Base-by-base conservation (phyloP, 2,797 vertebrate species). In the Pseudotriccus pelzelni region DNA sequence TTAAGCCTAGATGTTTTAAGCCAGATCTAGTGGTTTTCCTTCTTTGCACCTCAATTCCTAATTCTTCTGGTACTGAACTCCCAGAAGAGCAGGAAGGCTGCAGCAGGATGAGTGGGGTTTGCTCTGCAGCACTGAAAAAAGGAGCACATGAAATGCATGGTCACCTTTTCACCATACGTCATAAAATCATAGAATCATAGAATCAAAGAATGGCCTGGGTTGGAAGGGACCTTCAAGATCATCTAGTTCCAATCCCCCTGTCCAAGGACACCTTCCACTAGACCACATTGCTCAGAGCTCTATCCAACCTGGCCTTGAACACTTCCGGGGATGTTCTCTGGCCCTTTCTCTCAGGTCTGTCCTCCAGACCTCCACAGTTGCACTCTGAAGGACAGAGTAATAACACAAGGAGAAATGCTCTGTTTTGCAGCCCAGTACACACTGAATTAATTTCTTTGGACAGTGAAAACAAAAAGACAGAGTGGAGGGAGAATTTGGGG, bases 121-220 rank as follows among this genome's bases (percentile, higher is more conserved):
- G 66, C 63, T 88, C 59, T 91, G 67, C n/a, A 90, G 80, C 44
- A 50, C 50, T 82, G 68, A 85, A 50, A 73, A 89, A 89, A 92
- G 56, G n/a, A 87, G 66, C 32, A 53, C 47, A 37, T n/a, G 23
- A 89, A 93, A 66, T 83, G 89, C 39, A 81, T 2, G 30, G 72
- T 58, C 37, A 63, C 27, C 62, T 84, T 85, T 76, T 67, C 47
- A 81, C 41, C 80, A 62, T 55, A 39, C n/a, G 13, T 28, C 53
- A 41, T 53, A 60, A 84, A 84, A 84, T n/a, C 67, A 68, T 13
- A 49, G n/a, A 49, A 49, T 67, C 64, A 66, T 23, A 47, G 44
- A 49, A 49, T 67, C 64, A 73, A 20, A 49, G 32, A 73, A 60
- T 0, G 0, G 30, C 24, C 53, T 53, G 34, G 13, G 34, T 28